Evolutionary conservation across 2,113 vertebrate species (phyloP), one percentile per base, ranked within the genome.

Genomic region (Chunga burmeisteri): DNA sequence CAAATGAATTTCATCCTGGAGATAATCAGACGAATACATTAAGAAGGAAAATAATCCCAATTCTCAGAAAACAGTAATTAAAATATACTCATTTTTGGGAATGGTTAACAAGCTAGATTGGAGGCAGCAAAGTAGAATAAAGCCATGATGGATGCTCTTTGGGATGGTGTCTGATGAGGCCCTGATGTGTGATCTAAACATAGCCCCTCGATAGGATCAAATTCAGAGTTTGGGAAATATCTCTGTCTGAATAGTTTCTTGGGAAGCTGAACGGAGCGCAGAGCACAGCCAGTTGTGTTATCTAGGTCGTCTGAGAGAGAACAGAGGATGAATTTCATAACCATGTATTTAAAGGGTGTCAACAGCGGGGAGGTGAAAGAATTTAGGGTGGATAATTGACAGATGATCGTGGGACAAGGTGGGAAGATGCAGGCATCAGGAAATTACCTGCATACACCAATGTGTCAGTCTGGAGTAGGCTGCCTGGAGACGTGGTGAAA

Each of bases 1-100:
- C 78, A 95, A 96, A 93, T 88, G 92, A 96, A 96, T 97, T 96
- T 95, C 96, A 93, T 96, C 94, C 84, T 96, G 89, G 95, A 93
- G 96, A 91, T 84, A 94, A 97, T 95, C 94, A 95, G 92, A 92
- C 5, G 89, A 96, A 89, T 93, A 72, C 92, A 82, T 87, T 93
- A 90, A 88, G 96, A 47, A 88, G 80, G 88, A 95, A 96, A 91
- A 91, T 89, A 91, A 94, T 96, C 94, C 93, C 92, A 92, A 87
- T 94, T 97, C 96, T 96, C 93, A 92, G 83, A 96, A 94, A 96
- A 94, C 93, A 89, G 81, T 95, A 93, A 96, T 96, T 95, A 93
- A 95, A 97, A 94, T 62, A 92, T 36, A 84, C 50, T 91, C 77
- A 58, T 78, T 94, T 96, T 94, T 79, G 87, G 86, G 91, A 95